These are phyloP conservation scores for Uria aalge DNA, from an alignment of 2,113 vertebrate species.

Conservation along the genomic window DNA sequence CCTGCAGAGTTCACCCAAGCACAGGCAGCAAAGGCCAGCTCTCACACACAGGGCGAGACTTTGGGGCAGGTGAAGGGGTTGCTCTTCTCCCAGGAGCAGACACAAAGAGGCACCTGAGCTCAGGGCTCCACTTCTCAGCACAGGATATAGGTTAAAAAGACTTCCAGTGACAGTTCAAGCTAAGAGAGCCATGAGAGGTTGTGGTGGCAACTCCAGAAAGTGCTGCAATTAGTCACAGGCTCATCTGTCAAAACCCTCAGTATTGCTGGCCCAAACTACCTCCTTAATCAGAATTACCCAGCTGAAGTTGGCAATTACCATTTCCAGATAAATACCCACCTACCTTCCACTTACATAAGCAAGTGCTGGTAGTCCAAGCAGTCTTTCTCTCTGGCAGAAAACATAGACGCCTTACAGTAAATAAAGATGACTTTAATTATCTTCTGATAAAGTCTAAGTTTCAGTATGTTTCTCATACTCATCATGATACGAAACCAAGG, in stretches of 20 bases:
- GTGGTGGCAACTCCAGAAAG: background rate
- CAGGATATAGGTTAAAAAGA: background rate
- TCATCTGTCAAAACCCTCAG: background rate
- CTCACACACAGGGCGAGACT: rapidly evolving
- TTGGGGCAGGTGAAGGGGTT: background rate
- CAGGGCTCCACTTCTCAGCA: background rate
- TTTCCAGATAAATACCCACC: background rate
- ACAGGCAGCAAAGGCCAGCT: background rate
- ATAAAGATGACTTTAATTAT: background rate
- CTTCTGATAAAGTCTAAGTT: slow-evolving; percentile 1
- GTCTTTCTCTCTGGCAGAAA: background rate
- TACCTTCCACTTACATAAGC: background rate
- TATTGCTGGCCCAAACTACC: background rate
- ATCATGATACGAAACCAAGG: background rate
- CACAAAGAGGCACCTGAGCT: background rate
- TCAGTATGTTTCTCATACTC: background rate
- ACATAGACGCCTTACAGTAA: slow-evolving; percentile 15
- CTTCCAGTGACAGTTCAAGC: background rate
- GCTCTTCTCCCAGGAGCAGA: background rate
- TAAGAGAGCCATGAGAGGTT: background rate
- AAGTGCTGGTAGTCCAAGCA: background rate
- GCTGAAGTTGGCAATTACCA: background rate
- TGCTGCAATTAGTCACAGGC: background rate
- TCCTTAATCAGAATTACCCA: background rate
- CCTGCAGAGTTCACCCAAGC: background rate